These are phyloP conservation scores for Latheticus oryzae DNA, from an alignment of 2,888 invertebrate species.

Conservation along the genomic window DNA sequence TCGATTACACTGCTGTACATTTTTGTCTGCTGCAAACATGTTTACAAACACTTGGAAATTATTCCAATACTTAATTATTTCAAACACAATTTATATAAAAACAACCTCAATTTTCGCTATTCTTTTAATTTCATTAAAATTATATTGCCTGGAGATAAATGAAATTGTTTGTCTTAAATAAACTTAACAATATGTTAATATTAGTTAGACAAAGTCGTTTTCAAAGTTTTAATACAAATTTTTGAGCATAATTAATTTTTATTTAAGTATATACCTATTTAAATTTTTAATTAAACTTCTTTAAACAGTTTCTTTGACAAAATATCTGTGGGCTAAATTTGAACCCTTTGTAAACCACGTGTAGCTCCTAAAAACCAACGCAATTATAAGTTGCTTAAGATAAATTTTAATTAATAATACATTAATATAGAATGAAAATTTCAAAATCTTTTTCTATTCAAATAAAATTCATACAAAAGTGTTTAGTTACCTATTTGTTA, in stretches of 20 bases:
- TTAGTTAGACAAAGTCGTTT: neutral
- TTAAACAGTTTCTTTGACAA: constrained; percentile 4
- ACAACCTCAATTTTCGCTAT: too few relatives aligned
- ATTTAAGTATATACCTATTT: constrained; percentile 6
- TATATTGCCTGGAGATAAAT: too few relatives aligned
- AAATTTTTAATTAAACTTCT: constrained; percentile 18
- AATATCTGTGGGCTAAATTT: constrained; percentile 5
- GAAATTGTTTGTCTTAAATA: neutral
- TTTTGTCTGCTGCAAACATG: constrained; percentile 8
- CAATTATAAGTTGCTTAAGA: too few relatives aligned
- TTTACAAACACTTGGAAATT: constrained; percentile 13
- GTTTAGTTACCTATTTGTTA: too few relatives aligned
- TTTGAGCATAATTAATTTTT: constrained; percentile 9
- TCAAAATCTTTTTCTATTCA: too few relatives aligned
- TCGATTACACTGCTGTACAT: constrained; percentile 9
- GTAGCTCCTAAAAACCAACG: too few relatives aligned
- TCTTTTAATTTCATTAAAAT: too few relatives aligned
- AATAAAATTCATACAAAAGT: too few relatives aligned
- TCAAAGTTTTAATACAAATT: constrained; percentile 6
- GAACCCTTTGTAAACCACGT: constrained; percentile 6
- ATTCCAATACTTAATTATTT: neutral
- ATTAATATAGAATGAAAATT: too few relatives aligned
- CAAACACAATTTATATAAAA: too few relatives aligned
- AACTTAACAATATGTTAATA: neutral
- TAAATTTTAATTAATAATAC: too few relatives aligned